A percentile compares a stretch with the other conserved stretches of the same genome.
Evolutionary conservation across 2,888 invertebrate genomes (phyloP).

Genomic region (Rhamphomyia laevipes): DNA sequence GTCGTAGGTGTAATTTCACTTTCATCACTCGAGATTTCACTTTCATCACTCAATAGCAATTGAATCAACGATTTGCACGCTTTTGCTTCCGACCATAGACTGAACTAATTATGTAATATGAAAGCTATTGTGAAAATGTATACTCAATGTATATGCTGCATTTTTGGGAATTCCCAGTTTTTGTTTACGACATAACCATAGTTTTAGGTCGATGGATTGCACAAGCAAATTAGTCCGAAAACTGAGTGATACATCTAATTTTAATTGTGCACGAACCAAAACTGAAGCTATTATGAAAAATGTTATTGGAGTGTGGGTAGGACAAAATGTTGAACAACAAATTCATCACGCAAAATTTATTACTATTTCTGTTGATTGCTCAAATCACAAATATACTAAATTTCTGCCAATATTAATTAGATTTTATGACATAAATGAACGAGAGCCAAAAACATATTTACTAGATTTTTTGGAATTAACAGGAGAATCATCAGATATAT

Average conservation of each 20-base stretch:
- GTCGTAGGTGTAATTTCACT: too few relatives aligned
- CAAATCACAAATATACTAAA: background rate
- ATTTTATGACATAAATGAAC: background rate
- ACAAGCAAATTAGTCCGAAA: slow-evolving; percentile 10
- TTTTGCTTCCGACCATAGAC: too few relatives aligned
- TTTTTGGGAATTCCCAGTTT: too few relatives aligned
- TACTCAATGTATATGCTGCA: too few relatives aligned
- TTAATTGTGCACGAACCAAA: slow-evolving; percentile 14
- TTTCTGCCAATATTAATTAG: background rate
- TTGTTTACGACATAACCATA: slow-evolving; percentile 10
- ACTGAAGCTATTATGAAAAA: slow-evolving; percentile 10
- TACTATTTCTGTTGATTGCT: background rate
- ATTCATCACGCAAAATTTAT: background rate
- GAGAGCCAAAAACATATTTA: background rate
- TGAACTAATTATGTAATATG: too few relatives aligned
- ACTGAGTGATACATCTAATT: slow-evolving; percentile 10
- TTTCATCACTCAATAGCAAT: too few relatives aligned
- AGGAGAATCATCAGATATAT: slow-evolving; percentile 3
- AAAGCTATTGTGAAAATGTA: too few relatives aligned
- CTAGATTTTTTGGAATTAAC: background rate
- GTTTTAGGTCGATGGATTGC: slow-evolving; percentile 11
- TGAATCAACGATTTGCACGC: too few relatives aligned
- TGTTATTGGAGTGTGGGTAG: background rate
- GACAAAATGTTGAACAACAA: background rate
- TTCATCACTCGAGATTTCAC: too few relatives aligned